A percentile compares a stretch with the other conserved stretches of the same genome.
Evolutionary conservation across 1,140 invertebrate species (phyloP).

Genomic region (Trichomalopsis sarcophagae): DNA sequence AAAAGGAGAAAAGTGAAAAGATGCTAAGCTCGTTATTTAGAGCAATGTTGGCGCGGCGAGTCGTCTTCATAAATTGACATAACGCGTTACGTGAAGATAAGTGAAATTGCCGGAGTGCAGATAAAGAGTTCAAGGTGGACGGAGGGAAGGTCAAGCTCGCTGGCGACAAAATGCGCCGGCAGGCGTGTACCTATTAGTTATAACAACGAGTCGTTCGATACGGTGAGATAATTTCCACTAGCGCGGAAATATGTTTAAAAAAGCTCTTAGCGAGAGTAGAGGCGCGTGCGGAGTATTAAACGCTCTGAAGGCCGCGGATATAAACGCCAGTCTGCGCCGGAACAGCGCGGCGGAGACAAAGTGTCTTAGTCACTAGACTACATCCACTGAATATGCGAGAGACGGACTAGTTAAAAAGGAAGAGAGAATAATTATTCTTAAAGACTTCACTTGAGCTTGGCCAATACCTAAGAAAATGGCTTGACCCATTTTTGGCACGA

Average conservation of each 20-base stretch:
- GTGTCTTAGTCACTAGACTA: background rate
- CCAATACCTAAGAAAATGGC: slow-evolving; percentile 4
- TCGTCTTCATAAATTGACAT: background rate
- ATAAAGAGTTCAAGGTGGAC: background rate
- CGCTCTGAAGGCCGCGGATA: background rate
- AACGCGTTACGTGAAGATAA: background rate
- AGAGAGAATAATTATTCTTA: slow-evolving; percentile 17
- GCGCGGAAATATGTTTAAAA: background rate
- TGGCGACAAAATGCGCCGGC: too few species aligned
- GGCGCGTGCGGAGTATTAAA: background rate
- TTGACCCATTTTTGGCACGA: background rate
- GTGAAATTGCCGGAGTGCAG: background rate
- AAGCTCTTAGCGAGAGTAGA: background rate
- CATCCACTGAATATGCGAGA: background rate
- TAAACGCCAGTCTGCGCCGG: background rate
- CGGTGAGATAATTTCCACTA: background rate
- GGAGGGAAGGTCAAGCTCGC: background rate
- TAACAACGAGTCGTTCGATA: too few species aligned
- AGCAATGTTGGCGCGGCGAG: background rate
- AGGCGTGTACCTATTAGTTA: too few species aligned
- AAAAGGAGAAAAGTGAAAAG: too few species aligned
- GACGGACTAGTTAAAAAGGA: slow-evolving; percentile 22
- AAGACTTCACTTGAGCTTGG: slow-evolving; percentile 1
- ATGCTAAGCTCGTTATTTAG: too few species aligned
- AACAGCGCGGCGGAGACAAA: background rate